phyloP scores from a whole-genome alignment of 2,888 invertebrate genomes.

The Synanthedon vespiformis region DNA sequence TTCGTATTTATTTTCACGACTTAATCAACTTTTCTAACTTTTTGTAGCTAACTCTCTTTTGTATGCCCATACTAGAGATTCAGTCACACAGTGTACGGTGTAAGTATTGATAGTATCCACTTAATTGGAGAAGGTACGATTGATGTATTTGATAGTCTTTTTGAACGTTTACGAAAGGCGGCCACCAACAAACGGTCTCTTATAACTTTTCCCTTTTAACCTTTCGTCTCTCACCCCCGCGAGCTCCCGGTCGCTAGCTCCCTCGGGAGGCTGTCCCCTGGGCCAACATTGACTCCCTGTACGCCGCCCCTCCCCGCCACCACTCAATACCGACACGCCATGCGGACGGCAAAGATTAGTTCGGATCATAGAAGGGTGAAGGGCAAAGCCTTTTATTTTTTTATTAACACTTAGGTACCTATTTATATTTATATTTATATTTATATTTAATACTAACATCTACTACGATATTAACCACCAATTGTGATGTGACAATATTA shows the following conservation, averaged over 20 bases:
- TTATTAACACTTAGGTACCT: neutral
- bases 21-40: too few relatives aligned
- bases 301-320: slow-evolving; percentile 46
- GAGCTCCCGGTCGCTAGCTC: slow-evolving; percentile 28
- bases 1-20: too few relatives aligned
- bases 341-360: slow-evolving; percentile 58
- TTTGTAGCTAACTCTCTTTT: too few relatives aligned
- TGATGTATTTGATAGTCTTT: neutral
- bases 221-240: slow-evolving; percentile 45
- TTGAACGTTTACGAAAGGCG: slow-evolving; percentile 19
- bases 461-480: neutral
- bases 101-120: neutral
- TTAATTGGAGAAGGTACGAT: neutral
- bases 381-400: too few relatives aligned
- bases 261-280: slow-evolving; percentile 70
- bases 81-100: too few relatives aligned
- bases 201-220: slow-evolving; percentile 71
- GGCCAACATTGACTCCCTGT: slow-evolving; percentile 57
- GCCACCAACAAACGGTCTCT: slow-evolving; percentile 67
- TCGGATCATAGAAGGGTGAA: slow-evolving; percentile 5
- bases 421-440: neutral
- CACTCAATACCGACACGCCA: slow-evolving; percentile 70
- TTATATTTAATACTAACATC: neutral
- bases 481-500: too few relatives aligned
- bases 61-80: too few relatives aligned